A percentile compares a stretch with the other conserved stretches of the same genome.
phyloP scores from a whole-genome alignment of 2,797 vertebrate genomes.

The Aphelocoma californica region DNA sequence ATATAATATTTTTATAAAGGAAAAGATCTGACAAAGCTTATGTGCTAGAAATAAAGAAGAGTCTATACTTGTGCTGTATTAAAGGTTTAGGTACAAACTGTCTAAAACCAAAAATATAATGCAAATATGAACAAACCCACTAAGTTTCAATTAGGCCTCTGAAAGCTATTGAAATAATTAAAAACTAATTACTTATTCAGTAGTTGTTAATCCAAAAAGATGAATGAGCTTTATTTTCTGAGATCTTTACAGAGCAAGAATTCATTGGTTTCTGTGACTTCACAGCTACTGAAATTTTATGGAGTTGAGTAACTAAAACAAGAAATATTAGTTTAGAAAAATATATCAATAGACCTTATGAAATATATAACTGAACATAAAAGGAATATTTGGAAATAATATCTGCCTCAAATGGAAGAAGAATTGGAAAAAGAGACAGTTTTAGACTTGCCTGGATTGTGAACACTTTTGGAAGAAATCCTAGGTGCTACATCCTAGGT shows the following conservation, averaged over 20 bases:
- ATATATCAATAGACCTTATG: background rate
- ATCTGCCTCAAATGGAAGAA: background rate
- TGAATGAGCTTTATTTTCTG: background rate
- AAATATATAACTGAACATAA: background rate
- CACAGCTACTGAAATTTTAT: background rate
- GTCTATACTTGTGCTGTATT: background rate
- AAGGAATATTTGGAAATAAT: background rate
- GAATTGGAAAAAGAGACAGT: background rate
- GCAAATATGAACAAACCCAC: background rate
- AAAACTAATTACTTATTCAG: background rate
- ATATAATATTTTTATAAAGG: background rate
- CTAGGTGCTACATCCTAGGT: background rate
- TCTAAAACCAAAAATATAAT: background rate
- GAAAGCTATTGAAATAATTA: background rate
- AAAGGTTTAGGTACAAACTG: background rate
- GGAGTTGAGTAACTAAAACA: background rate
- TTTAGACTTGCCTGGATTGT: background rate
- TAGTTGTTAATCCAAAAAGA: background rate
- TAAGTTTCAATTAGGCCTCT: background rate
- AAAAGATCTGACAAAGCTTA: background rate
- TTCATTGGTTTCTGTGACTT: constrained; percentile 6
- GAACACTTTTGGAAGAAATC: background rate
- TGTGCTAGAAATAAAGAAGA: background rate
- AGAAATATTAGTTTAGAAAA: background rate
- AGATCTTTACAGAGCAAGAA: background rate